Base-by-base conservation (phyloP, 2,888 invertebrate species). In the Cerceris rybyensis region DNA sequence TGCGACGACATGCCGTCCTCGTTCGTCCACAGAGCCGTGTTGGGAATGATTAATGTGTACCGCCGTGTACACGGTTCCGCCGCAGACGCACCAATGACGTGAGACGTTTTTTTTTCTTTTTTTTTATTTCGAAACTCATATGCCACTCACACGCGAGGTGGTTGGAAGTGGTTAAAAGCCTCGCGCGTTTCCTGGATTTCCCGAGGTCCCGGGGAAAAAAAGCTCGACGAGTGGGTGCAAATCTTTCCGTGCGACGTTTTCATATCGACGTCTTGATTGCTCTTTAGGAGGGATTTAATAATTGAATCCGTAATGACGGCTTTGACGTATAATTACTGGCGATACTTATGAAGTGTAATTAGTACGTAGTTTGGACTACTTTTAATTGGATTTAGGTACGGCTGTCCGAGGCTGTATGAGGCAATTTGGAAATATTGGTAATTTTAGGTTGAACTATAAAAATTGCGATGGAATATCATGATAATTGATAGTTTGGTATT, bases 11-110 rank as follows among this genome's bases (percentile, higher is more conserved):
- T 63, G 61, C 59, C 66, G 70, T 74, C 70, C 63, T 81, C 75
- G 78, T 81, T 57, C 74, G 59, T 59, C 9, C 70, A 64, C 57
- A 59, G 54, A 17, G 70, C 66, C 80, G 60, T 76, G 83, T 60
- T 61, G 73, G 42, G 76, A 81, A 77, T 86, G 79, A 83, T 85
- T 81, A 84, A 86, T 70, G 80, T 73, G 76, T 78, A 58, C 64
- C 7, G 14, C 1, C 13, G 14, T 65, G 58, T 52, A 81, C 74
- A 65, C 59, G 75, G 67, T 66, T 59, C 52, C 72, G 58, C 46
- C 67, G 57, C 58, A 78, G 78, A 81, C 78, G 57, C 61, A 67
- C 57, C 82, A 75, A 84, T 83, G 78, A 75, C 75, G 80, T 9
- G 60, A 58, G 57, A 41, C n/a, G 5, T 43, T 41, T 52, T 49